Evolutionary conservation across 1,140 invertebrate species (phyloP).

Genomic region (Pantala flavescens): DNA sequence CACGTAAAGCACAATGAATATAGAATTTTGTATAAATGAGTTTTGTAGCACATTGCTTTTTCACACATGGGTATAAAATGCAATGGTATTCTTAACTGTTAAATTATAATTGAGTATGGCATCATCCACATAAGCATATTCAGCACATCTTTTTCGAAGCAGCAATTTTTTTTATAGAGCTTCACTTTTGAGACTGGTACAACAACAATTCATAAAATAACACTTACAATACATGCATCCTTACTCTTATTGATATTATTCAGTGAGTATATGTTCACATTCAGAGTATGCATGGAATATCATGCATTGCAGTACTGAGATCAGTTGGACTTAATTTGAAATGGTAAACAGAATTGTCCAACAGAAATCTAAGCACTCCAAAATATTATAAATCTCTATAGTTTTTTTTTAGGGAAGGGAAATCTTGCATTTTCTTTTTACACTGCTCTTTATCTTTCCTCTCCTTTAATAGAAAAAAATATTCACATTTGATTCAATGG

Average conservation of each 20-base stretch:
- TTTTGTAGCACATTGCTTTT: not conserved
- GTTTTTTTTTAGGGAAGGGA: not conserved
- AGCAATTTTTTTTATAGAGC: not conserved
- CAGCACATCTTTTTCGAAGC: not conserved
- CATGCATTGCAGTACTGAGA: not conserved
- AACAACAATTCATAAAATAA: not conserved
- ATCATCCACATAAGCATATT: not conserved
- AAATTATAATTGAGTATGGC: not conserved
- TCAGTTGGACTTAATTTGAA: not conserved
- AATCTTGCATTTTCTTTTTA: not conserved
- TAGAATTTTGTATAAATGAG: not conserved
- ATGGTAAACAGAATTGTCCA: not conserved
- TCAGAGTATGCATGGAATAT: constrained; percentile 1
- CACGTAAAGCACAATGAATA: not conserved
- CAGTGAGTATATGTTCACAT: not conserved
- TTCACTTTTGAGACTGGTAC: not conserved
- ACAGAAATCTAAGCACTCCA: not conserved
- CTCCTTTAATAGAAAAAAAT: not conserved
- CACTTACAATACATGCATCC: not conserved
- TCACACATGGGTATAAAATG: not conserved
- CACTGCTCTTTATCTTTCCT: not conserved
- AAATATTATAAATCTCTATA: not conserved
- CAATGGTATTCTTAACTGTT: not conserved
- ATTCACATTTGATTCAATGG: not conserved
- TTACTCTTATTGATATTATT: not conserved